Base-by-base conservation (phyloP, 2,797 vertebrate genomes). In the Bryconaethiops microstoma region DNA sequence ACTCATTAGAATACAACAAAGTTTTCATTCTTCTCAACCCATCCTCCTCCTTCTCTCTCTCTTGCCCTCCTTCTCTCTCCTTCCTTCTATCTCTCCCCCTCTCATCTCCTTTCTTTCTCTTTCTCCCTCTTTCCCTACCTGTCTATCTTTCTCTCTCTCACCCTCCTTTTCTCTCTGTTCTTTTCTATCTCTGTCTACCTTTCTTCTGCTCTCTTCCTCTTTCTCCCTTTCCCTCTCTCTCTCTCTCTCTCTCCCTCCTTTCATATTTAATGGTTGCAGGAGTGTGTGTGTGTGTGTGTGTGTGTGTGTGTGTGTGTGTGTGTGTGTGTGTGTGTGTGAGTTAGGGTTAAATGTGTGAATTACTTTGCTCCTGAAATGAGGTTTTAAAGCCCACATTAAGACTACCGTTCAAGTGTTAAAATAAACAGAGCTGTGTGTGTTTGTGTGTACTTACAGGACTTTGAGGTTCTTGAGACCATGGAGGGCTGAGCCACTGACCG, bases 381-480 rank as follows among this genome's bases (percentile, higher is more conserved):
- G 17, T 67, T 40, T 40, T n/a, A n/a, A 19, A 67, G 35, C 35
- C 19, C 19, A 8, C 19, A 16, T 67, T 19, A 17, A 42, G 39
- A n/a, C 57, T 9, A 23, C 3, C 14, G 23, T 16, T 67, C 64
- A 42, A 14, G n/a, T 8, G 8, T 69, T 69, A 0, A 48, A 45
- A 19, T n/a, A 48, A 69, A 45, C 40, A n/a, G 64, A 67, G 42
- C 40, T 23, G 12, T 35, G 35, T 68, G 63, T 48, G 52, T 74
- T 23, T 69, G 39, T 72, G 68, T 76, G 3, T 92, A 97, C 97
- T 96, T 92, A 99, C 97, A 99, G 91, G 76, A 96, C 96, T 94
- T 97, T 98, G 87, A 99, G 95, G 89, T 93, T 97, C 91, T 95
- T 92, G 86, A 98, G 97, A 72, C 97, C 96, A 57, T 94, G 93